Evolutionary conservation across 1,140 invertebrate species (phyloP), one percentile per base, ranked within the genome.

Genomic region (Cyrtorhinus lividipennis): DNA sequence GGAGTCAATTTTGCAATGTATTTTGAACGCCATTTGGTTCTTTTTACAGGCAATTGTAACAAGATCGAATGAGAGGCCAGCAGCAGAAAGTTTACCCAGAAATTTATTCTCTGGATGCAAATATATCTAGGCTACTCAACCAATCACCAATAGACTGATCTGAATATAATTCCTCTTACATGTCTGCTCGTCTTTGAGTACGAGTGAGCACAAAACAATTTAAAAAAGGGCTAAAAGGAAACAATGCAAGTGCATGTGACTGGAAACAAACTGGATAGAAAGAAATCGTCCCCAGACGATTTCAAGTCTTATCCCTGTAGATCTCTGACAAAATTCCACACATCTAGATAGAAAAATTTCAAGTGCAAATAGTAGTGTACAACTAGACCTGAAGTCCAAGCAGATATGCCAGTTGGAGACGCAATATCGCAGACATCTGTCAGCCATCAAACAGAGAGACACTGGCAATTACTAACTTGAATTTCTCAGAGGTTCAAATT

Each of bases 361-460:
- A 62, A 62, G 62, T 62, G 62, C 48, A 62, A 62, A 56, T 20
- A 62, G 30, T 44, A 62, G 44, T 44, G 56, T 56, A 26, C 20
- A 57, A 57, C 27, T 56, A 66, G 59, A 63, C 65, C 65, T 66
- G 65, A 66, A 38, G 62, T 64, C 65, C 65, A 66, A 66, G 65
- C 65, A 57, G 65, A 62, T 25, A 65, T 62, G 64, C 64, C 64
- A 24, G 61, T 63, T 59, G 63, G 64, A 53, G 64, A 63, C 18
- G 59, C 48, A 56, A 62, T 64, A 27, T 64, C 62, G 44, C 66
- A 61, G 44, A 53, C 23, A 68, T 61, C 59, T 66, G 62, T 63
- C 59, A 65, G 62, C 46, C 45, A 23, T 57, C 15, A 57, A 57
- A 57, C 20, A 56, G 48, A 57, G 30, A 38, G 30, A 38, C 30